Conservation (phyloP, 2,797 vertebrate genomes). For the Enteromius mattozi region DNA sequence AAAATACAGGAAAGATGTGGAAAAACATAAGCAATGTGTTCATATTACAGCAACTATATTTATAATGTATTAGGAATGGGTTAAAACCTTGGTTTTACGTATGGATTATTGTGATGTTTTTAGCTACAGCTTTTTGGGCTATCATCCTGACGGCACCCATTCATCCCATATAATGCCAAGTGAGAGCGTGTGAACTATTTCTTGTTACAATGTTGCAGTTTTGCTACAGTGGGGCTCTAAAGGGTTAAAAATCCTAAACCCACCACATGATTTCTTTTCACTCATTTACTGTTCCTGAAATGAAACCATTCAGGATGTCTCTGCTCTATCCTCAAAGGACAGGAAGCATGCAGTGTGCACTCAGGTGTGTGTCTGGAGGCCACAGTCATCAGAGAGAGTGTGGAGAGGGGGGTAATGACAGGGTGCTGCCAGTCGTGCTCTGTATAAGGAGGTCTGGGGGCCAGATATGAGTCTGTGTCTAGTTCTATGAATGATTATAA, state of each 20-base stretch:
- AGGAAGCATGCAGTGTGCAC: conserved; percentile 32
- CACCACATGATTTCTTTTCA: background rate
- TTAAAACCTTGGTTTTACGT: background rate
- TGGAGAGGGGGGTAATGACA: conserved; percentile 42
- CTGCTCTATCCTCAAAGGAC: conserved; percentile 27
- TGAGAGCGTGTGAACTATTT: background rate
- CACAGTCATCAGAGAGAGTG: background rate
- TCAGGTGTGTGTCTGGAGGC: conserved; percentile 42
- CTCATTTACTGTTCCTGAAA: conserved; percentile 12
- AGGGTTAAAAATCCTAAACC: background rate
- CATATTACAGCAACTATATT: background rate
- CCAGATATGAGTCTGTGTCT: background rate
- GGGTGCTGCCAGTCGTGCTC: background rate
- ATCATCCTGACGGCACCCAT: background rate
- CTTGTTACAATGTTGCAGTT: background rate
- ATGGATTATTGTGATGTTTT: background rate
- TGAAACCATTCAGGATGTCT: conserved; percentile 11
- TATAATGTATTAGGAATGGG: background rate
- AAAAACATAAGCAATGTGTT: background rate
- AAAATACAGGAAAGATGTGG: background rate
- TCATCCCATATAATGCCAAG: background rate
- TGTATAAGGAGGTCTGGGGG: background rate
- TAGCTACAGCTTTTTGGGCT: background rate
- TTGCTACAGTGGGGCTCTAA: background rate
- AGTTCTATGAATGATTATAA: conserved; percentile 12